Base-by-base conservation (phyloP, 2,888 invertebrate species). In the Noctuana brunneofusca region DNA sequence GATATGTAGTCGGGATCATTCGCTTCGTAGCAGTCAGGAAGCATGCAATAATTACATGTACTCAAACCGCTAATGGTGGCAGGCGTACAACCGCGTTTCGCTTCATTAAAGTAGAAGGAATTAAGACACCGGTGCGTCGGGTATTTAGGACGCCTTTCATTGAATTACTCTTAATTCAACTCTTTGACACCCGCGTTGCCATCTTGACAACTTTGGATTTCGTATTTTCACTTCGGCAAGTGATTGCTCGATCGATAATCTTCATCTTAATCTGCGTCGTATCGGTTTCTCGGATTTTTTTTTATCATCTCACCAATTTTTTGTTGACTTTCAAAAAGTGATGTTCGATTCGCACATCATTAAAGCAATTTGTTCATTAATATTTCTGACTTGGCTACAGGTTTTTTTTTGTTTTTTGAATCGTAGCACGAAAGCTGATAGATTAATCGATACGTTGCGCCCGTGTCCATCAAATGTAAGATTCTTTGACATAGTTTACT, bases 81-180 rank as follows among this genome's bases (percentile, higher is more conserved):
- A 27, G 54, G 48, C 60, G 54, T 38, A 35, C 14, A 54, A 27
- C 53, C 46, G 32, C 54, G 49, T 62, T 62, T 62, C 62, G 55
- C 55, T 56, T 62, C 49, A 56, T 62, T 62, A 56, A 35, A 32
- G 50, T 30, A 18, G 50, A 62, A 49, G 62, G 62, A 55, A 50
- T 49, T 30, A 46, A 54, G 48, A 46, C 46, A 38, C 32, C 52
- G 18, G 59, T 41, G 62, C 11, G 49, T 49, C 35, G 20, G 27
- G 50, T 62, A 62, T 62, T 62, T 54, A 49, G 62, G 49, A 50
- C 62, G 50, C 62, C 56, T 63, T 63, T 50, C 55, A 63, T 56
- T 50, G 56, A 56, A 50, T 56, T 50, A 56, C 60, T 55, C 55
- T 62, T 62, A 49, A 55, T 55, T 62, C 38, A 55, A 49, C 38